phyloP scores from a whole-genome alignment of 2,113 vertebrate species.

The Orycteropus afer region DNA sequence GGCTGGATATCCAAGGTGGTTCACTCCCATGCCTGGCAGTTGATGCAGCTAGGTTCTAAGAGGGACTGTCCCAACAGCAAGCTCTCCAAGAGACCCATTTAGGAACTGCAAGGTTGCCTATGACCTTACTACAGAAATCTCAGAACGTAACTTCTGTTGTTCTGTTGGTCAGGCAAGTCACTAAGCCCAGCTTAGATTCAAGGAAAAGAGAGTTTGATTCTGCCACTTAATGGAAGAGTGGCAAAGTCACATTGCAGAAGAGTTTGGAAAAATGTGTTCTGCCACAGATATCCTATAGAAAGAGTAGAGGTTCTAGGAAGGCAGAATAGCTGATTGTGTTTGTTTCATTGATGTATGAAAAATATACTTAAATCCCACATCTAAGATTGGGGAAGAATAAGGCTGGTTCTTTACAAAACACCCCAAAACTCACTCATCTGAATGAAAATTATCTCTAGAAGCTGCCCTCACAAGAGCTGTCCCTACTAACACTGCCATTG shows the following conservation, averaged over 20 bases:
- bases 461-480: neutral
- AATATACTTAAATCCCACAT: neutral
- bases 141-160: neutral
- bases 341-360: neutral
- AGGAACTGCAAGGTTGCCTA: neutral
- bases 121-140: neutral
- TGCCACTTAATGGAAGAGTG: neutral
- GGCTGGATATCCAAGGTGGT: neutral
- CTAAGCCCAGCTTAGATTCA: neutral
- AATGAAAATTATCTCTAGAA: neutral
- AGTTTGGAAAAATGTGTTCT: neutral
- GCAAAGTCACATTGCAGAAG: neutral
- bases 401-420: neutral
- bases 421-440: neutral
- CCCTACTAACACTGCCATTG: accelerated
- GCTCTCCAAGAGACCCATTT: neutral
- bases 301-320: neutral
- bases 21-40: accelerated
- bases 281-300: neutral
- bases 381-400: neutral
- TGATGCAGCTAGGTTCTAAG: neutral
- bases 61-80: neutral
- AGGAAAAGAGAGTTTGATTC: neutral
- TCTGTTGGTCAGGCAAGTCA: neutral
- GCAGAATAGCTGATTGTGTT: neutral